These are phyloP conservation scores for Sebastes trivittatus DNA, from an alignment of 2,797 vertebrate species.

Conservation along the genomic window DNA sequence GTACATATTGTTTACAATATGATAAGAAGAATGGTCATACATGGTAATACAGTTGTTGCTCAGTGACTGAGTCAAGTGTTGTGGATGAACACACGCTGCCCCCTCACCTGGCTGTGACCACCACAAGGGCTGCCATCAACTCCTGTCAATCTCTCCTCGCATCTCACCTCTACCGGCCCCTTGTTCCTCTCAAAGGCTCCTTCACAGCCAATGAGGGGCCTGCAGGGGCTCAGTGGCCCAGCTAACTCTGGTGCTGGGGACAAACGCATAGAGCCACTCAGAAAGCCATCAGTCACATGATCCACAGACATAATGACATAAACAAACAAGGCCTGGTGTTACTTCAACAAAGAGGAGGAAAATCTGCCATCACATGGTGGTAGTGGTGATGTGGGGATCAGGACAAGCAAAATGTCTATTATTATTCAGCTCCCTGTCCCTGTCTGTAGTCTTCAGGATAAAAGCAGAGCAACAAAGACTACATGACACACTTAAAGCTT, in stretches of 20 bases:
- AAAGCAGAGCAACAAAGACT: neutral
- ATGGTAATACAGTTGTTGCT: neutral
- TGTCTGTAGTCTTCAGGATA: neutral
- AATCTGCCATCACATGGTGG: constrained; percentile 20
- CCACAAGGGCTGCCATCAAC: constrained; percentile 38
- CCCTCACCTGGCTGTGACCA: constrained; percentile 76
- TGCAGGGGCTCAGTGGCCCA: neutral
- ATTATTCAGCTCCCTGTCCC: neutral
- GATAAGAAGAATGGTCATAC: neutral
- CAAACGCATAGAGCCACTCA: constrained; percentile 28
- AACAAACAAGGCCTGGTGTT: constrained; percentile 57
- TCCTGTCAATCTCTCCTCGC: constrained; percentile 64
- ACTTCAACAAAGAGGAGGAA: constrained; percentile 19
- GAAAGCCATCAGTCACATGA: constrained; percentile 58
- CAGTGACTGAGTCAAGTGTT: constrained; percentile 8
- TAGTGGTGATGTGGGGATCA: neutral
- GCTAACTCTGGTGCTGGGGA: constrained; percentile 15
- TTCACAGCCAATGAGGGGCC: constrained; percentile 37
- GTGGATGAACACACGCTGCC: constrained; percentile 47
- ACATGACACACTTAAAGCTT: neutral
- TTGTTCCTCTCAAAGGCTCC: constrained; percentile 47
- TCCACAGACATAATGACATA: constrained; percentile 49
- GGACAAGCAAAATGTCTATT: neutral
- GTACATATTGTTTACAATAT: neutral
- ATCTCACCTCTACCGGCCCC: constrained; percentile 44